Conservation (phyloP, 2,797 vertebrate genomes). For the Alcedo quadribrachys region DNA sequence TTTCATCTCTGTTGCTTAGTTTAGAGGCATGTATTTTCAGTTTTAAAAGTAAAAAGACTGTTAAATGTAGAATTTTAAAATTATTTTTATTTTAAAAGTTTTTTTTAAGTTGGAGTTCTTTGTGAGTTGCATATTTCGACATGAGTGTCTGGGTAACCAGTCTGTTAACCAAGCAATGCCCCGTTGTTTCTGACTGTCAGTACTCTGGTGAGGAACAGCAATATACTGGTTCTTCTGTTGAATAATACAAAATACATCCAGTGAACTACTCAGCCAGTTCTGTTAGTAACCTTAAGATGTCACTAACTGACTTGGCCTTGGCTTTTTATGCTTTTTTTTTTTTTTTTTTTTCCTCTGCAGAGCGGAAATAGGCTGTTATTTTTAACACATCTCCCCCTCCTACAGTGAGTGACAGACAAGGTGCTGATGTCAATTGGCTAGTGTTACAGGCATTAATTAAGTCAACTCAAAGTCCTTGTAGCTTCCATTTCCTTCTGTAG, state of each 20-base stretch:
- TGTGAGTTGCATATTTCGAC: background rate
- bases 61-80: background rate
- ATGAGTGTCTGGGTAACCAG: background rate
- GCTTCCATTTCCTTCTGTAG: conserved; percentile 4
- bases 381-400: conserved; percentile 71
- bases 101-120: background rate
- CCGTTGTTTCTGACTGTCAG: background rate
- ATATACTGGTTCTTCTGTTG: fast-evolving
- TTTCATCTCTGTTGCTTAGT: background rate
- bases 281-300: conserved; percentile 74
- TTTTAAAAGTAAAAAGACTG: background rate
- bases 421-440: conserved; percentile 40
- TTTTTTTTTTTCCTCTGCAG: background rate
- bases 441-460: conserved; percentile 43
- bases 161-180: fast-evolving
- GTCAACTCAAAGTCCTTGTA: conserved; percentile 30
- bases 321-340: background rate
- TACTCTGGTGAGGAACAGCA: background rate
- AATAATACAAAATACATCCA: background rate
- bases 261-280: conserved; percentile 23
- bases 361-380: conserved; percentile 62
- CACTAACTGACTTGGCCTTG: conserved; percentile 64
- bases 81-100: background rate
- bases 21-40: background rate
- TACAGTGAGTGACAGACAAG: conserved; percentile 53